A percentile compares a stretch with the other conserved stretches of the same genome.
Evolutionary conservation across 2,113 vertebrate genomes (phyloP).

Genomic region (Ailuropoda melanoleuca): DNA sequence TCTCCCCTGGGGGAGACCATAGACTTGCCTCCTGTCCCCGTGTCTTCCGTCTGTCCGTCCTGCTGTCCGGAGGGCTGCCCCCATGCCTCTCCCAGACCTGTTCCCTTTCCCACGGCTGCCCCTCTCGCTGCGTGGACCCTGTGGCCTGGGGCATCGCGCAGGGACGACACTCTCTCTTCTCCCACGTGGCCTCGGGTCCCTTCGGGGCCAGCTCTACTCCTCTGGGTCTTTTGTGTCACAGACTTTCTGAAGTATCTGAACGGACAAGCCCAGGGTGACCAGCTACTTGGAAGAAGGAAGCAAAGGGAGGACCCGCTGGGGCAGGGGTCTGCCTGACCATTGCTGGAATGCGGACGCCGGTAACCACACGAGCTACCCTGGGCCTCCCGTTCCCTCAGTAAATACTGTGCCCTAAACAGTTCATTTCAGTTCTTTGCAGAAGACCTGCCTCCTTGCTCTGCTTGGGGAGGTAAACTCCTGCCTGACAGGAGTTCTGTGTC

Average conservation of each 20-base stretch:
- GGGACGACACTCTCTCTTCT: fast-evolving
- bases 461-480: not conserved
- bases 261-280: fast-evolving
- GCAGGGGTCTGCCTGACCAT: fast-evolving
- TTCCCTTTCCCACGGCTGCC: too few relatives aligned
- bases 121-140: not conserved
- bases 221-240: fast-evolving
- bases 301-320: too few relatives aligned
- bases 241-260: not conserved
- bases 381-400: not conserved
- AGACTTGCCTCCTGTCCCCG: not conserved
- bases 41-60: not conserved
- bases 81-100: too few relatives aligned
- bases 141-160: fast-evolving
- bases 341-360: not conserved
- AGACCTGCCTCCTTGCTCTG: too few relatives aligned
- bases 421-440: not conserved
- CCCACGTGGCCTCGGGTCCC: not conserved
- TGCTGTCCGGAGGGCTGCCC: too few relatives aligned
- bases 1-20: not conserved
- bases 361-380: fast-evolving
- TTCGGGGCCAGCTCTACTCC: fast-evolving
- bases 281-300: fast-evolving
- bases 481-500: not conserved
- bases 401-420: fast-evolving